Conservation (phyloP, 2,113 vertebrate species). For the Galemys pyrenaicus region DNA sequence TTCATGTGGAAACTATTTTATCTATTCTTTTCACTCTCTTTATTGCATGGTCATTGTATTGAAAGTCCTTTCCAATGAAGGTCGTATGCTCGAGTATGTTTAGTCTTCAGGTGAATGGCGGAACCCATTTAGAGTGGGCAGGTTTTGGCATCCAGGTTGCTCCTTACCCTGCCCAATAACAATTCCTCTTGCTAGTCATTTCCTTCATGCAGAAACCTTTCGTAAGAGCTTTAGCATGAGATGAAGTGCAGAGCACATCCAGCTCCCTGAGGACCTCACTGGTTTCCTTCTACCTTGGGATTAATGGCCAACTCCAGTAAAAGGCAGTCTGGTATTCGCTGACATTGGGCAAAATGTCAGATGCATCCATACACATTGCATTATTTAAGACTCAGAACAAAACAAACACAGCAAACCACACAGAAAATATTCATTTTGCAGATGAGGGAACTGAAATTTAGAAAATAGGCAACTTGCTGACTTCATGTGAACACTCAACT, state of each 20-base stretch:
- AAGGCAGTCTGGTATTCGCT: background rate
- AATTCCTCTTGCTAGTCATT: background rate
- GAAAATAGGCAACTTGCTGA: background rate
- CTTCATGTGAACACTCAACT: background rate
- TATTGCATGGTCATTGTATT: no score
- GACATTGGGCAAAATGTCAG: background rate
- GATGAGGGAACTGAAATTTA: background rate
- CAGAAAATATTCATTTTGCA: background rate
- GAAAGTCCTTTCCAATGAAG: no score
- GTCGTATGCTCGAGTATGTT: no score
- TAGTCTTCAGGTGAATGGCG: no score
- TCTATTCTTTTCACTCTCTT: no score
- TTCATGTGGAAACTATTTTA: no score
- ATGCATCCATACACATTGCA: accelerated
- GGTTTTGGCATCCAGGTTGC: no score
- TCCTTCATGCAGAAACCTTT: background rate
- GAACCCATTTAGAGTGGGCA: no score
- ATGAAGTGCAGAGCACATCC: background rate
- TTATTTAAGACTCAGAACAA: background rate
- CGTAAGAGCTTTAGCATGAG: background rate
- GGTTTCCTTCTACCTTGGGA: background rate
- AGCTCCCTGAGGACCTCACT: background rate
- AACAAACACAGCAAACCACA: background rate
- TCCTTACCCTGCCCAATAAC: no score
- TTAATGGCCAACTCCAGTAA: background rate